A percentile compares a stretch with the other conserved stretches of the same genome.
phyloP scores from a whole-genome alignment of 2,113 vertebrate genomes.

The Edolisoma coerulescens region DNA sequence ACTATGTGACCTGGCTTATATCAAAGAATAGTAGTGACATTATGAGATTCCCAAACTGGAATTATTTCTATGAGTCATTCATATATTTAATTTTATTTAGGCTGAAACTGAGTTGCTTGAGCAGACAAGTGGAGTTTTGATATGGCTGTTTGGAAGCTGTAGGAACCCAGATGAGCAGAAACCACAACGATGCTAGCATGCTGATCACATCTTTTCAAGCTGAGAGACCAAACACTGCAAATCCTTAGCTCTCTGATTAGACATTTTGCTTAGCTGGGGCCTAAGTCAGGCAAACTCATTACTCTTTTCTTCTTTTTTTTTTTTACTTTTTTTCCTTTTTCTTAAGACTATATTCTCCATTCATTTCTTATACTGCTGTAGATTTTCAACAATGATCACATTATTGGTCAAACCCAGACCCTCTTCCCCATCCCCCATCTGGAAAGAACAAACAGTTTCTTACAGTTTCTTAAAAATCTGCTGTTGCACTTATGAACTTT shows the following conservation, averaged over 20 bases:
- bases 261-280: neutral
- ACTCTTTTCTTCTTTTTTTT: neutral
- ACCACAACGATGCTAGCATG: neutral
- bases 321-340: neutral
- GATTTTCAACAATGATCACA: conserved; percentile 49
- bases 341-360: neutral
- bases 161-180: neutral
- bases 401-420: conserved; percentile 27
- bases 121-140: neutral
- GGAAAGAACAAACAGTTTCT: conserved; percentile 11
- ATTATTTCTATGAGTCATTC: neutral
- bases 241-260: neutral
- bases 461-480: conserved; percentile 21
- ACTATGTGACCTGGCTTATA: neutral
- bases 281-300: conserved; percentile 35
- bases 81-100: conserved; percentile 9
- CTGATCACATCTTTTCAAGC: neutral
- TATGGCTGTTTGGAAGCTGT: neutral
- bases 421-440: neutral
- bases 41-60: neutral
- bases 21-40: neutral
- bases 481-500: conserved; percentile 51
- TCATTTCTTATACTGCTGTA: conserved; percentile 6
- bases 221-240: neutral
- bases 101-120: neutral